Evolutionary conservation across 2,797 vertebrate species (phyloP).

Genomic region (Martes flavigula): DNA sequence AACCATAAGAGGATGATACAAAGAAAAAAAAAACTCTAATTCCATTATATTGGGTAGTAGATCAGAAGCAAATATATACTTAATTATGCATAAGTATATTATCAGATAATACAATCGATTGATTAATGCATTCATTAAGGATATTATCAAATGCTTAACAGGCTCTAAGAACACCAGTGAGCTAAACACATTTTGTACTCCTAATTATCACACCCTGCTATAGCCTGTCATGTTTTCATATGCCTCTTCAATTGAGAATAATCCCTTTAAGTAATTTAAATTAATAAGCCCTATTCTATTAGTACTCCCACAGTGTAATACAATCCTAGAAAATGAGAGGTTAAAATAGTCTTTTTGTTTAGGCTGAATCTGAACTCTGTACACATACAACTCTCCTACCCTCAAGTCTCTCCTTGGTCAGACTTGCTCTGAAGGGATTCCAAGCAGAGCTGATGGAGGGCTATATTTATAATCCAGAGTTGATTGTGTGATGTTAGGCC

Average conservation of each 20-base stretch:
- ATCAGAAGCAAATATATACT: neutral
- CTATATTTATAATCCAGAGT: neutral
- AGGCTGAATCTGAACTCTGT: neutral
- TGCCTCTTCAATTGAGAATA: neutral
- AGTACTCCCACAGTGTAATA: neutral
- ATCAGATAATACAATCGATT: neutral
- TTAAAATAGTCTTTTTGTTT: neutral
- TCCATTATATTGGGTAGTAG: neutral
- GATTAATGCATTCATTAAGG: neutral
- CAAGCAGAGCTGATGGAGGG: neutral
- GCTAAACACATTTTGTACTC: neutral
- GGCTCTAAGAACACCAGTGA: neutral
- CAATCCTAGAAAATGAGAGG: neutral
- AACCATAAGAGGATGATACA: neutral
- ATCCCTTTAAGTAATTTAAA: neutral
- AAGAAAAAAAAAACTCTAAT: neutral
- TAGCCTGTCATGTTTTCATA: neutral
- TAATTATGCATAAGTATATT: neutral
- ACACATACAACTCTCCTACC: fast-evolving
- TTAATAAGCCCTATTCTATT: neutral
- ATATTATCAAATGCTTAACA: neutral
- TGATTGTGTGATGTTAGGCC: neutral
- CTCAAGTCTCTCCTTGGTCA: neutral
- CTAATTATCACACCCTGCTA: neutral
- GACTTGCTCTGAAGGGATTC: too few relatives aligned